A percentile compares a stretch with the other conserved stretches of the same genome.
Conservation (phyloP, 2,113 vertebrate genomes). For the Micronycteris hirsuta region DNA sequence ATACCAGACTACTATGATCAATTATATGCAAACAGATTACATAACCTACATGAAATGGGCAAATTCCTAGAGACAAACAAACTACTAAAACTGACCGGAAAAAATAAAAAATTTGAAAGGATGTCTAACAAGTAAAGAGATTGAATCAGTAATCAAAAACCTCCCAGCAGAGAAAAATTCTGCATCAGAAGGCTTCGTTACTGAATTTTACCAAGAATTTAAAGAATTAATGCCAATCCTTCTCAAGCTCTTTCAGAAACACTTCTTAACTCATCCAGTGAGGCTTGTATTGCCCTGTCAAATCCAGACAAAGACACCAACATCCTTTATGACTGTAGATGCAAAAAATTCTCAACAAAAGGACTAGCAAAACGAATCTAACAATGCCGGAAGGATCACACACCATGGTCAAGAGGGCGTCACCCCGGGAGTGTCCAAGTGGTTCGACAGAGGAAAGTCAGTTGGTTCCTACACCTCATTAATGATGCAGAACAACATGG, state of each 20-base stretch:
- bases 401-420: too few species aligned
- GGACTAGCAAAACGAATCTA: neutral
- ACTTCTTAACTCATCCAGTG: neutral
- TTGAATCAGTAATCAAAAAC: neutral
- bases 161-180: neutral
- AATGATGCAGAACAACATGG: neutral
- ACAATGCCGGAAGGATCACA: neutral
- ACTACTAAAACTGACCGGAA: neutral
- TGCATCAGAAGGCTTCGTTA: neutral
- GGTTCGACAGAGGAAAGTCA: too few species aligned
- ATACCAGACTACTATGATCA: neutral
- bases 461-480: rapidly evolving
- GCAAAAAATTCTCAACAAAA: neutral
- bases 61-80: neutral
- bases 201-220: neutral
- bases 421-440: too few species aligned
- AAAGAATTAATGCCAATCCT: neutral
- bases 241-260: neutral
- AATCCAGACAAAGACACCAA: neutral
- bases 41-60: neutral
- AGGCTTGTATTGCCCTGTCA: neutral
- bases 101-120: neutral
- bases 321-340: neutral
- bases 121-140: neutral
- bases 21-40: neutral